Evolutionary conservation across 2,888 invertebrate genomes (phyloP).

Genomic region (Chelonus formosanus): DNA sequence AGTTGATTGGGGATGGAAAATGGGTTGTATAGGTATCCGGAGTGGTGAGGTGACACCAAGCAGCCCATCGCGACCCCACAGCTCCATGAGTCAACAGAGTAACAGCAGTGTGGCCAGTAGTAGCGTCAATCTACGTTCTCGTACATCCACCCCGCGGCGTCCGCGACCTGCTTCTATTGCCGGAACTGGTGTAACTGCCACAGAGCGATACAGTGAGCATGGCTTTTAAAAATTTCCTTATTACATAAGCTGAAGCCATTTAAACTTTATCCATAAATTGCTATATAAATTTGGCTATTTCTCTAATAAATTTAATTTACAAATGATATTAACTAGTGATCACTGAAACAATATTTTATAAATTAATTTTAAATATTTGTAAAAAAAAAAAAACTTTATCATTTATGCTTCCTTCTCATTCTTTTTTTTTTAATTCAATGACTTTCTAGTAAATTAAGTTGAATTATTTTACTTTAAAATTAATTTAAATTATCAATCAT

Average conservation of each 20-base stretch:
- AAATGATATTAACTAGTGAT: too few relatives aligned
- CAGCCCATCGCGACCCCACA: conserved; percentile 84
- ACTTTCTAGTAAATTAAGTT: conserved; percentile 19
- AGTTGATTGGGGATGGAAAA: conserved; percentile 18
- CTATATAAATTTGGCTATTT: too few relatives aligned
- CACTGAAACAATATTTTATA: too few relatives aligned
- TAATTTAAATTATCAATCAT: conserved; percentile 29
- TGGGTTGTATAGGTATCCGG: conserved; percentile 69
- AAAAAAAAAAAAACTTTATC: too few relatives aligned
- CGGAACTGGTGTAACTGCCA: conserved; percentile 79
- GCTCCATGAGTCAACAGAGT: conserved; percentile 81
- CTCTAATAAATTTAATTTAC: too few relatives aligned
- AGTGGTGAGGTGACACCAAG: conserved; percentile 80
- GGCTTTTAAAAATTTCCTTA: conserved; percentile 44
- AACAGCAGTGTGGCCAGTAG: conserved; percentile 69
- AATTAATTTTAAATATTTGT: too few relatives aligned
- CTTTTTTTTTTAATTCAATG: conserved; percentile 28
- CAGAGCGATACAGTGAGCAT: conserved; percentile 66
- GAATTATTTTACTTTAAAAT: conserved; percentile 22
- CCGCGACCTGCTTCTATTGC: conserved; percentile 85
- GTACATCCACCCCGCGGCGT: conserved; percentile 72
- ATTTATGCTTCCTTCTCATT: background rate
- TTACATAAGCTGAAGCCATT: conserved; percentile 10
- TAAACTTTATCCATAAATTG: conserved; percentile 6
- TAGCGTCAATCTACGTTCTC: conserved; percentile 69